Evolutionary conservation across 2,113 vertebrate genomes (phyloP).

Genomic region (Nyctibius bracteatus): DNA sequence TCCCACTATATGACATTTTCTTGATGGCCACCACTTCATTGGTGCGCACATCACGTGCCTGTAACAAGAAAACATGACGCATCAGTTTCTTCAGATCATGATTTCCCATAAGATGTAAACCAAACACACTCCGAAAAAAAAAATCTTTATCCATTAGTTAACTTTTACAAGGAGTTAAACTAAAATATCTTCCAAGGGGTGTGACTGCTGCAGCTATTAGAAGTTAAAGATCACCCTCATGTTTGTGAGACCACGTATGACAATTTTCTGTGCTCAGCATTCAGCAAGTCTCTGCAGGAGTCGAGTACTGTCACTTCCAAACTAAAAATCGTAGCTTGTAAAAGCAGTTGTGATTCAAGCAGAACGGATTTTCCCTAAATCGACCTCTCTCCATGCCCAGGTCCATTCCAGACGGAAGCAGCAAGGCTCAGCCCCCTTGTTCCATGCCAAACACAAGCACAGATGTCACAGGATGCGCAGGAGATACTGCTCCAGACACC

Average conservation of each 20-base stretch:
- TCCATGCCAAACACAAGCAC: neutral
- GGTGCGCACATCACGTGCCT: conserved; percentile 96
- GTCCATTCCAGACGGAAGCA: neutral
- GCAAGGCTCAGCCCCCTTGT: neutral
- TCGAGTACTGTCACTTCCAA: neutral
- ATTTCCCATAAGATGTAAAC: neutral
- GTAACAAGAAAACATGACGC: neutral
- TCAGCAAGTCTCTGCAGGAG: neutral
- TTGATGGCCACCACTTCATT: conserved; percentile 99
- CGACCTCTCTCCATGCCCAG: neutral
- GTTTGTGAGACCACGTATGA: neutral
- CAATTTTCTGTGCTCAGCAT: neutral
- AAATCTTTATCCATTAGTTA: neutral
- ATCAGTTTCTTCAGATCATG: neutral
- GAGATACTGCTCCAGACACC: neutral
- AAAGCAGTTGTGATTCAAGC: neutral
- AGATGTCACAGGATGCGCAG: neutral
- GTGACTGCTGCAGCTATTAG: neutral
- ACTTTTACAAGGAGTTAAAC: neutral
- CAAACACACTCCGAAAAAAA: neutral
- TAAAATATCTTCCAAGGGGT: neutral
- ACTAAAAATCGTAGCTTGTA: neutral
- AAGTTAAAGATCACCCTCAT: neutral
- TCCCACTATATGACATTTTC: conserved; percentile 99
- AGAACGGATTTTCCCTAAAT: neutral